Conservation (phyloP, 2,888 invertebrate genomes). For the Antheraea yamamai region DNA sequence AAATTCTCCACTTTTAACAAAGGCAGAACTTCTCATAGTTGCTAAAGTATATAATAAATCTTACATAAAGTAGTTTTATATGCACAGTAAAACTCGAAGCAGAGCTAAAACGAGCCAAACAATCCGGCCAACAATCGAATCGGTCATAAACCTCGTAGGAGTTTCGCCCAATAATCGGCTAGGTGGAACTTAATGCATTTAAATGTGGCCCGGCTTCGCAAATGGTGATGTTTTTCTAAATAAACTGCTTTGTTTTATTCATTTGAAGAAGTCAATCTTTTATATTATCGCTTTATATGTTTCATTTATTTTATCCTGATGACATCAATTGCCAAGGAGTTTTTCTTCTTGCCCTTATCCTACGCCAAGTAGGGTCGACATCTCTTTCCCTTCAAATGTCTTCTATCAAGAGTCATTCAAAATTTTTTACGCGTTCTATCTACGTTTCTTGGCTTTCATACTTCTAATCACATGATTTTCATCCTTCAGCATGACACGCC, state of each 20-base stretch:
- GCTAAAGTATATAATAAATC: conserved; percentile 6
- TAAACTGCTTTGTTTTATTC: conserved; percentile 9
- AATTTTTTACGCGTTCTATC: no score
- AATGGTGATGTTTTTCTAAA: background rate
- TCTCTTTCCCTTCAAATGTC: no score
- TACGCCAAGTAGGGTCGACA: no score
- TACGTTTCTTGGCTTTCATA: no score
- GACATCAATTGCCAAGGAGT: background rate
- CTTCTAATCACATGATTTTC: no score
- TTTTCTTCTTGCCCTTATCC: no score
- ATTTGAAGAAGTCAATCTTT: background rate
- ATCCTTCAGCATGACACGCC: no score
- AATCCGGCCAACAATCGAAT: conserved; percentile 34
- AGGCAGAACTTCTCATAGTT: background rate
- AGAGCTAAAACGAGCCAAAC: conserved; percentile 32
- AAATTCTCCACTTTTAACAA: background rate
- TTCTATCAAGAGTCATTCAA: no score
- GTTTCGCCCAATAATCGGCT: conserved; percentile 46
- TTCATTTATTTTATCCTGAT: background rate
- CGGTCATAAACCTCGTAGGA: conserved; percentile 39
- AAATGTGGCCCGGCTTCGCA: conserved; percentile 39
- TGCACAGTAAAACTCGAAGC: conserved; percentile 14
- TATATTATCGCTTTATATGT: background rate
- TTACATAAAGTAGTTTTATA: conserved; percentile 10
- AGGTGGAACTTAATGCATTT: conserved; percentile 53